Base-by-base conservation (phyloP, 2,797 vertebrate genomes). In the Buceros bicornis region DNA sequence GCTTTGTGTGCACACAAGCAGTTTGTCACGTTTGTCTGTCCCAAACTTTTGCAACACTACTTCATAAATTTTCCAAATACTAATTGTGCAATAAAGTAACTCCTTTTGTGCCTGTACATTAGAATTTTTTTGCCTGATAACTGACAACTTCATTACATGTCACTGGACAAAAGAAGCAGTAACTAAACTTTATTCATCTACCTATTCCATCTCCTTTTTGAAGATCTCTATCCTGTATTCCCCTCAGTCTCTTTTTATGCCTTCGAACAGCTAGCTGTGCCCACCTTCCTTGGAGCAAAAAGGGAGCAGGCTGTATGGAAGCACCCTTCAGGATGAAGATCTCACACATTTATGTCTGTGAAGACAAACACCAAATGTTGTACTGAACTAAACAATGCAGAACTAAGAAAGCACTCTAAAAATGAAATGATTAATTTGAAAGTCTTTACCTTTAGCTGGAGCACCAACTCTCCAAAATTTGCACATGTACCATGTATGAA, bases 131-230 rank as follows among this genome's bases (percentile, higher is more conserved):
- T 20, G 4, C 26, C 40, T 26, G 12, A 7, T 29, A 80, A 87
- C 26, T 15, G 3, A 62, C n/a, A 70, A 78, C 54, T 78, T 89
- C 37, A 54, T 33, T 48, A 16, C 4, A 13, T 21, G 21, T 43
- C 1, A 1, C 19, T 57, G 48, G 16, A 64, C 7, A 33, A 71
- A 89, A 73, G 6, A 66, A 81, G 71, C 0, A 0, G 4, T 35
- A 78, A 72, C 19, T 50, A 29, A 69, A 65, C 2, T 77, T 66
- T 26, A 80, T 35, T 48, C 9, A 53, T 31, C 43, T 62, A 56
- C 11, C 28, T 47, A 77, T 33, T 62, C 13, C 51, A 62, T 18
- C 31, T 91, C 13, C n/a, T 54, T 77, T 51, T 73, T 66, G 16
- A 58, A 87, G 77, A 73, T 40, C 16, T 86, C 40, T 73, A 37